Percentiles rank a stretch among this genome's conserved stretches.
Conservation (phyloP, 2,888 invertebrate genomes). For the Alsophila aescularia region DNA sequence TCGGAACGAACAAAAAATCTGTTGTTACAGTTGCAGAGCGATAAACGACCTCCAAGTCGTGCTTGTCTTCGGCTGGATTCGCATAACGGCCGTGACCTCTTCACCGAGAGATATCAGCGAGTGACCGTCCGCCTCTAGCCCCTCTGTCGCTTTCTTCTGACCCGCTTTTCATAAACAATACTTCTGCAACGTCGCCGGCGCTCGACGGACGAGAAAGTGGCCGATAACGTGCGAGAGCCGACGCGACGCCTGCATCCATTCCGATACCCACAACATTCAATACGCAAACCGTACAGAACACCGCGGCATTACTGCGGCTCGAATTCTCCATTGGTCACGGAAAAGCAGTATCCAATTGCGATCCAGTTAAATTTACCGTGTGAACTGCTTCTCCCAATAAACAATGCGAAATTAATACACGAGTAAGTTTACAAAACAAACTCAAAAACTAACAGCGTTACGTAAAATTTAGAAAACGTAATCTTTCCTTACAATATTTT, state of each 20-base stretch:
- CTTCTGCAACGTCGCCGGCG: constrained; percentile 67
- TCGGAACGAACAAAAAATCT: constrained; percentile 59
- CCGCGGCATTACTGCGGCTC: constrained; percentile 42
- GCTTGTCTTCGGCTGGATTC: constrained; percentile 58
- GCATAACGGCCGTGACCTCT: constrained; percentile 78
- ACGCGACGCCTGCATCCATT: constrained; percentile 56
- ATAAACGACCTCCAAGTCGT: constrained; percentile 29
- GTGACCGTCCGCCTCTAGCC: constrained; percentile 67
- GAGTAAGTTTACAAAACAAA: constrained; percentile 41
- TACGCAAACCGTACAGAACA: constrained; percentile 37
- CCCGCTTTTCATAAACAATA: constrained; percentile 84
- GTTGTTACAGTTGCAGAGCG: constrained; percentile 62
- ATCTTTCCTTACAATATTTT: constrained; percentile 39
- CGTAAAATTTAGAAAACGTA: constrained; percentile 39
- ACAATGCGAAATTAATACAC: constrained; percentile 30
- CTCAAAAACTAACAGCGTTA: constrained; percentile 25
- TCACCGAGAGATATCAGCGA: constrained; percentile 74
- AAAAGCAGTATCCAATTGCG: constrained; percentile 50
- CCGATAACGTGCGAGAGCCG: constrained; percentile 65
- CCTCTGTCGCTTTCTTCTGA: constrained; percentile 81
- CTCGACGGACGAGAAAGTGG: constrained; percentile 72
- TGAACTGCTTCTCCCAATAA: constrained; percentile 47
- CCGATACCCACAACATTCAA: constrained; percentile 48
- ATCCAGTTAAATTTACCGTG: constrained; percentile 50
- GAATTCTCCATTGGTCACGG: constrained; percentile 51